Evolutionary conservation across 1,140 invertebrate genomes (phyloP).

Genomic region (Lepidurus apus): DNA sequence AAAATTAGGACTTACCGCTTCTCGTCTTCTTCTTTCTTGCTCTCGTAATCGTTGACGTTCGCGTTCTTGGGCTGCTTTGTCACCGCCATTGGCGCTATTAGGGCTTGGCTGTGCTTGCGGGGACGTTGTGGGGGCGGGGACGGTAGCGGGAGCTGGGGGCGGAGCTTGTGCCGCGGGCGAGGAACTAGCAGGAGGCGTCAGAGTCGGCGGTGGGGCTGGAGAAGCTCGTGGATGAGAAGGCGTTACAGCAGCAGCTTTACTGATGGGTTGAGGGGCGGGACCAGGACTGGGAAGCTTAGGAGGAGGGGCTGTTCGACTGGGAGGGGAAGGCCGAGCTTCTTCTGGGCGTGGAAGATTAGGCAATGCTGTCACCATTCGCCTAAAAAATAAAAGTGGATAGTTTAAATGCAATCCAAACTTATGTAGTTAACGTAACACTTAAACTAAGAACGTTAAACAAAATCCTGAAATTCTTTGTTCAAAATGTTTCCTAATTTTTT

Average conservation of each 20-base stretch:
- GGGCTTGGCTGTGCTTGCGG: slow-evolving; percentile 33
- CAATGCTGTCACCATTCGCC: not conserved
- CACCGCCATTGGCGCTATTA: slow-evolving; percentile 25
- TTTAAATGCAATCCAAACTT: not conserved
- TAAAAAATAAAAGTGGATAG: not conserved
- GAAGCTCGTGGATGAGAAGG: not conserved
- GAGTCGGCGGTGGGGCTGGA: not conserved
- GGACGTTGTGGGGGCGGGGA: slow-evolving; percentile 20
- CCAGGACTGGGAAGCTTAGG: slow-evolving; percentile 1
- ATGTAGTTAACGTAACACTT: not conserved
- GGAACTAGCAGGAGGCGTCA: not conserved
- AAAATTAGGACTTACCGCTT: slow-evolving; percentile 68
- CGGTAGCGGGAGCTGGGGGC: slow-evolving; percentile 31
- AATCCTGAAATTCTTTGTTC: too few species aligned
- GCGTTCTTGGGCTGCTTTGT: slow-evolving; percentile 51
- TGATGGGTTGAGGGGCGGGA: not conserved
- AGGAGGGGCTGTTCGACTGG: not conserved
- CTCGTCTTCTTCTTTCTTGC: slow-evolving; percentile 80
- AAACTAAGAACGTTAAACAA: not conserved
- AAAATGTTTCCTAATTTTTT: too few species aligned
- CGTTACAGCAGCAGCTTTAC: not conserved
- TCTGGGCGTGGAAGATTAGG: not conserved
- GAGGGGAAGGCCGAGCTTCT: slow-evolving; percentile 5
- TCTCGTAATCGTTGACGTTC: slow-evolving; percentile 66
- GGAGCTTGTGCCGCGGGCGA: not conserved